phyloP scores from a whole-genome alignment of 2,888 invertebrate species.

The Drosophila trichaetosa region DNA sequence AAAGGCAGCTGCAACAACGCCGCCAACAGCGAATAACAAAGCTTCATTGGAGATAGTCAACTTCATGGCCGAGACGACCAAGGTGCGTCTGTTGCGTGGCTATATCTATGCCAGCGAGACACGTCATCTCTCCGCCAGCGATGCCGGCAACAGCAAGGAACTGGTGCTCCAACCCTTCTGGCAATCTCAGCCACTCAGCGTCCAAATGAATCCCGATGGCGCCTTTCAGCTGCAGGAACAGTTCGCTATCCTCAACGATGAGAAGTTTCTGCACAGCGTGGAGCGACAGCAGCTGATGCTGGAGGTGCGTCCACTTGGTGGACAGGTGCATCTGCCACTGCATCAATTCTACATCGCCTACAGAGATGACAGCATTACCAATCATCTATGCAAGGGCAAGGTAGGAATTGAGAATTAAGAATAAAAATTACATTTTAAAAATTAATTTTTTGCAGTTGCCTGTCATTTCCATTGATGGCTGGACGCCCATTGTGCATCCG shows the following conservation, averaged over 20 bases:
- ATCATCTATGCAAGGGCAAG: conserved; percentile 86
- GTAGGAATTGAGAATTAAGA: conserved; percentile 75
- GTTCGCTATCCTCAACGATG: conserved; percentile 86
- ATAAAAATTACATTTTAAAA: not conserved
- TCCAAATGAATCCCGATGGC: conserved; percentile 49
- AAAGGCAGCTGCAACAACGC: conserved; percentile 29
- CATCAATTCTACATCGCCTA: conserved; percentile 88
- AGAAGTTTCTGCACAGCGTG: conserved; percentile 86
- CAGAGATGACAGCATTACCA: conserved; percentile 86
- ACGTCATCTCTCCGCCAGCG: conserved; percentile 57
- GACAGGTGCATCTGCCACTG: conserved; percentile 86
- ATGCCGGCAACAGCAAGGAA: conserved; percentile 57
- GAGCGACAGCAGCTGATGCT: conserved; percentile 87
- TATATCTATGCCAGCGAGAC: conserved; percentile 80
- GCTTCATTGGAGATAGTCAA: conserved; percentile 59
- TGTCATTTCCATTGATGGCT: conserved; percentile 87
- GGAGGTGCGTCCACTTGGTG: conserved; percentile 86
- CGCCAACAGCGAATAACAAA: conserved; percentile 49
- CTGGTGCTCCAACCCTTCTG: conserved; percentile 82
- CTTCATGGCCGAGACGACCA: conserved; percentile 80
- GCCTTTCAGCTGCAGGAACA: conserved; percentile 84
- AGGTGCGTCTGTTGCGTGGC: conserved; percentile 81
- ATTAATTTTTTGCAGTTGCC: conserved; percentile 85
- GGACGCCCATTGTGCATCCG: conserved; percentile 86
- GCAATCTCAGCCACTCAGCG: conserved; percentile 73